Evolutionary conservation across 92 coral and sea anemone genomes (phyloP).

Genomic region (Paragorgia papillata): DNA sequence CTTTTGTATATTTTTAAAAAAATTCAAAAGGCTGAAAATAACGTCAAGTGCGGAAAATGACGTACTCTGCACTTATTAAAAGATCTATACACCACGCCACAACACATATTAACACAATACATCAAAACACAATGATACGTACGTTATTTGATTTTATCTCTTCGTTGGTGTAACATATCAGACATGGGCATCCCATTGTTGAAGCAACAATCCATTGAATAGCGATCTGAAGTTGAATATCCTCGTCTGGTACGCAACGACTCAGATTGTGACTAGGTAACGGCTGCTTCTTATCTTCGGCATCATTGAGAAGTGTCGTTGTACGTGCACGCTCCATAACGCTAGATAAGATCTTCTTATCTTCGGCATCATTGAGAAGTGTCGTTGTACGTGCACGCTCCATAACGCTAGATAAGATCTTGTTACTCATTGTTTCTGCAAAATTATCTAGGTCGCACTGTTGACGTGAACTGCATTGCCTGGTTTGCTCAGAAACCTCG

Average conservation of each 20-base stretch:
- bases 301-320: no score
- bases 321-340: background rate
- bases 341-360: no score
- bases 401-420: background rate
- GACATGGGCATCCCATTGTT: conserved; percentile 74
- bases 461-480: background rate
- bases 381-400: no score
- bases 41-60: no score
- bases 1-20: no score
- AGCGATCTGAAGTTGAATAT: conserved; percentile 74
- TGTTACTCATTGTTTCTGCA: background rate
- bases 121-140: background rate
- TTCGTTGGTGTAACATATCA: conserved; percentile 67
- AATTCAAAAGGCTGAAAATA: no score
- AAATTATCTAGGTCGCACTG: background rate
- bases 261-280: no score
- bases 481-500: no score
- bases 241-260: background rate
- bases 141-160: conserved; percentile 25
- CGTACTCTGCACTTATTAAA: no score
- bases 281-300: no score
- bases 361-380: no score
- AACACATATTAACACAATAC: background rate
- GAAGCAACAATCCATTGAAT: conserved; percentile 90
- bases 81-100: no score